These are phyloP conservation scores for Dolichopus griseipennis DNA, from an alignment of 2,888 invertebrate species.

Conservation along the genomic window DNA sequence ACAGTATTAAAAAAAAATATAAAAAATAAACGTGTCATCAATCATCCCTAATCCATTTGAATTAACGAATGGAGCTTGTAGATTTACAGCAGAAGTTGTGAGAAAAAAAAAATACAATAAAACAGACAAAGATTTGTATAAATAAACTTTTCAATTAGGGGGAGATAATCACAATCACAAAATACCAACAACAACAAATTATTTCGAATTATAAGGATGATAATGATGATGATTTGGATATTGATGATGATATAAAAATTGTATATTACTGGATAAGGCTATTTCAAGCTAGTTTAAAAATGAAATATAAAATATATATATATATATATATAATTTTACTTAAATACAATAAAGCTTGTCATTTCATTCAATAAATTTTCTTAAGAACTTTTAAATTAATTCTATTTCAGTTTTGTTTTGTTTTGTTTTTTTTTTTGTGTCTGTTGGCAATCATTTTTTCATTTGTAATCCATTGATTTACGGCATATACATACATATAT, in stretches of 20 bases:
- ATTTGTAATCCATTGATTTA: neutral
- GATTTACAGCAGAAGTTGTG: neutral
- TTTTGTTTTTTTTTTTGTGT: neutral
- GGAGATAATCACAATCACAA: neutral
- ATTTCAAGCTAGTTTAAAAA: too few relatives aligned
- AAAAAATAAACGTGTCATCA: neutral
- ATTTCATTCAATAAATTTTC: neutral
- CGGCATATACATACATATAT: neutral
- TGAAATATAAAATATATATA: too few relatives aligned
- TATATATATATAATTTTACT: neutral
- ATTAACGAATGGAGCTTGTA: neutral
- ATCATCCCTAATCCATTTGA: conserved; percentile 3
- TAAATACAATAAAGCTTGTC: neutral
- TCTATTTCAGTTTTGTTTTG: too few relatives aligned
- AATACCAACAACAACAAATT: too few relatives aligned
- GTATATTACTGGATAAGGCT: neutral
- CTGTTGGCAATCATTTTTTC: neutral
- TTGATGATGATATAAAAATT: neutral
- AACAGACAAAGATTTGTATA: neutral
- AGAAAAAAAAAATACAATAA: neutral
- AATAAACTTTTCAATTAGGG: neutral
- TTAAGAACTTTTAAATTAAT: neutral
- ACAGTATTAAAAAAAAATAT: neutral
- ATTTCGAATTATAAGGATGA: neutral
- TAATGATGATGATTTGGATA: neutral